Base-by-base conservation (phyloP, 1,140 invertebrate genomes). In the Coenobita brevimanus region DNA sequence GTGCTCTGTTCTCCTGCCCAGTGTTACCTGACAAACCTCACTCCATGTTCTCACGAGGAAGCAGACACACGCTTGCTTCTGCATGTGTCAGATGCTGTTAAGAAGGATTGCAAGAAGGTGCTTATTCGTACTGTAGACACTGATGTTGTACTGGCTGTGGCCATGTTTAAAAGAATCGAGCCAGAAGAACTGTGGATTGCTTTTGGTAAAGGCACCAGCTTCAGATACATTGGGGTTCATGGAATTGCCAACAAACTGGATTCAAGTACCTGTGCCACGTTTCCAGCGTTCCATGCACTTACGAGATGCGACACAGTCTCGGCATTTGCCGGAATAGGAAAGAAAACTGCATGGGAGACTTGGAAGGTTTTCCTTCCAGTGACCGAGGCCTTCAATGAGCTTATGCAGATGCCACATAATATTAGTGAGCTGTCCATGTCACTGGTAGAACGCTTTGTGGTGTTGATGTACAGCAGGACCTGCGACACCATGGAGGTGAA, bases 1-100 rank as follows among this genome's bases (percentile, higher is more conserved):
- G 50, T 85, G 64, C 50, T 85, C 69, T 85, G 69, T 33, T 85
- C 71, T 76, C 50, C 46, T 85, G 38, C 69, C 50, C 38, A 76
- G 38, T 73, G 15, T 50, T 38, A 83, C n/a, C 21, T 89, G 85
- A 36, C 73, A 33, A 89, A 69, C 54, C 36, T 89, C 41, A 73
- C 43, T 54, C 67, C 88, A 50, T 89, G 69, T 88, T 67, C 64
- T 54, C 88, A 84, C 73, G 69, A 89, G 54, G 83, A 89, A 87
- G 71, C 82, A 46, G 88, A 89, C 75, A 87, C 75, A 24, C 64
- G 83, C 3, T 30, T 89, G 38, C 43, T 89, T 62, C 62, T 89
- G 60, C 88, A 89, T 88, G 88, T 76, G 54, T 71, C 71, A 89
- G 83, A 89, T 89, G 88, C 83, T 21, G 84, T 83, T 87, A 43